A percentile compares a stretch with the other conserved stretches of the same genome.
Conservation (phyloP, 2,113 vertebrate species). For the Phodopus roborovskii region DNA sequence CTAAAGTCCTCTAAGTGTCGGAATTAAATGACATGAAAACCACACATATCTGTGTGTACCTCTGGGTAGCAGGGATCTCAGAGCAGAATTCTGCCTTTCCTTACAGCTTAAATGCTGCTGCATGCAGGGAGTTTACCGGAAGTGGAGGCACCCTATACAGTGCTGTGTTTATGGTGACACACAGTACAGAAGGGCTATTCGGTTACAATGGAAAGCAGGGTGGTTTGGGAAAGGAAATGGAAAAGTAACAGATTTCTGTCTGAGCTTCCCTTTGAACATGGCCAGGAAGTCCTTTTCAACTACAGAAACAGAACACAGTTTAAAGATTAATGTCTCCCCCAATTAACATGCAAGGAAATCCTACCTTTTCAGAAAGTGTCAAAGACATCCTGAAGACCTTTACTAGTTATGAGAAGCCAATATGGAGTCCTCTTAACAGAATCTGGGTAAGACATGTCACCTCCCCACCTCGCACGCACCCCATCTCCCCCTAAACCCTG, state of each 20-base stretch:
- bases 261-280: background rate
- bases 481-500: background rate
- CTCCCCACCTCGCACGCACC: no score
- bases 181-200: background rate
- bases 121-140: background rate
- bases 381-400: background rate
- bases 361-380: background rate
- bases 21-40: background rate
- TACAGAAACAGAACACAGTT: background rate
- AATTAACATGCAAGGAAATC: background rate
- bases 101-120: background rate
- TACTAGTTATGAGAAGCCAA: background rate
- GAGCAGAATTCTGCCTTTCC: background rate
- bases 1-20: background rate
- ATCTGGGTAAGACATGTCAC: background rate
- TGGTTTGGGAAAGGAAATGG: background rate
- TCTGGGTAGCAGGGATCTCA: accelerated
- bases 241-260: background rate
- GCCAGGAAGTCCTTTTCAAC: constrained; percentile 20
- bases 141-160: background rate
- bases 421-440: background rate
- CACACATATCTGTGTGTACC: accelerated
- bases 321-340: background rate
- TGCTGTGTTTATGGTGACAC: background rate
- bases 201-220: background rate